Percentiles rank a stretch among this genome's conserved stretches.
These are phyloP conservation scores for Pachliopta kotzebuea DNA, from an alignment of 2,888 invertebrate genomes.

Conservation along the genomic window DNA sequence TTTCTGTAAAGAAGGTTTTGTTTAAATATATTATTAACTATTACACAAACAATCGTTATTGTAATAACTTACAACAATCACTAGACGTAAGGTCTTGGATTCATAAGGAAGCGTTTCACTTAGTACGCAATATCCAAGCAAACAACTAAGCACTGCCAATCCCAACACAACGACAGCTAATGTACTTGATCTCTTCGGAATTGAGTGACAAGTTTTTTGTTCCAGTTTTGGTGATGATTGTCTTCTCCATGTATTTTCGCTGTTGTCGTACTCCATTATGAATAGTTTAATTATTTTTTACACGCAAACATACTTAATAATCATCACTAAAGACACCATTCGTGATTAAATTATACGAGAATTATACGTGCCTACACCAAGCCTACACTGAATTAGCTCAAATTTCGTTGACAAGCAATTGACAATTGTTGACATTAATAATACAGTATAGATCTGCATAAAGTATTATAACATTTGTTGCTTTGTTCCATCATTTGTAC, in stretches of 20 bases:
- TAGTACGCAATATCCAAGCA: conserved; percentile 72
- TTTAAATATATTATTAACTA: no score
- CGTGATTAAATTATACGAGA: neutral
- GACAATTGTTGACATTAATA: no score
- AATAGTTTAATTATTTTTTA: neutral
- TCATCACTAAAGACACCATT: neutral
- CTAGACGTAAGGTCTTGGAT: conserved; percentile 67
- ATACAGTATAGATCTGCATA: no score
- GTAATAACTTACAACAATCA: conserved; percentile 59
- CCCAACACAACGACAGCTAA: conserved; percentile 68
- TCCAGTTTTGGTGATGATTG: conserved; percentile 51
- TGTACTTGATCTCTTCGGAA: conserved; percentile 61
- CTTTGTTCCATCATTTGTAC: no score
- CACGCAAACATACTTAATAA: neutral
- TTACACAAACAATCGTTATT: neutral
- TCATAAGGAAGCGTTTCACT: conserved; percentile 72
- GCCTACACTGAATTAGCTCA: no score
- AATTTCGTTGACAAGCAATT: no score
- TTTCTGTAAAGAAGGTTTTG: no score
- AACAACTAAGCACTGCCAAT: conserved; percentile 68
- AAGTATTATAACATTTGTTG: no score
- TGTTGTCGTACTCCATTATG: conserved; percentile 68
- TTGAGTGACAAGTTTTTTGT: conserved; percentile 52
- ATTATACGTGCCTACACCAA: no score
- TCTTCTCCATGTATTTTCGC: conserved; percentile 67